Percentiles rank a stretch among this genome's conserved stretches.
These are phyloP conservation scores for Oophaga sylvatica DNA, from an alignment of 2,797 vertebrate genomes.

Conservation along the genomic window DNA sequence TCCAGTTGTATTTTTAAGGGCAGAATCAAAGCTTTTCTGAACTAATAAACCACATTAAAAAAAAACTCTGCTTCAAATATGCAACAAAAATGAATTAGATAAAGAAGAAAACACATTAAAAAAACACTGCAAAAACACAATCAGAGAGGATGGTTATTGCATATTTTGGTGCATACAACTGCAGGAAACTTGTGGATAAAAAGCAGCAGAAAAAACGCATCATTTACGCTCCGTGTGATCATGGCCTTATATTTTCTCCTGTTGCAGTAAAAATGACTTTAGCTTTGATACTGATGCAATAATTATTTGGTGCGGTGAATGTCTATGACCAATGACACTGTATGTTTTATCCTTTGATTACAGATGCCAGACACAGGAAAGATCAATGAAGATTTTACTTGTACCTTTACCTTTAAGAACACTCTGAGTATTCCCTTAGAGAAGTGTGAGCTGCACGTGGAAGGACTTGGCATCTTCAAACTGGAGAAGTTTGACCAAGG, in stretches of 20 bases:
- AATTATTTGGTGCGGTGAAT: not conserved
- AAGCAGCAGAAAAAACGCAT: no score
- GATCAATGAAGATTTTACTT: conserved; percentile 65
- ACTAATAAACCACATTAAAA: no score
- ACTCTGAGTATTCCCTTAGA: conserved; percentile 66
- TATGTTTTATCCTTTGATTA: conserved; percentile 19
- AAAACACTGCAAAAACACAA: no score
- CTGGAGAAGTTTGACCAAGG: conserved; percentile 66
- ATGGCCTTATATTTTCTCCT: not conserved
- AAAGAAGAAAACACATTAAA: no score
- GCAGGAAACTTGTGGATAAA: no score
- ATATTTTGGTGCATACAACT: no score
- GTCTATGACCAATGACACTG: not conserved
- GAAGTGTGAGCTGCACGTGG: conserved; percentile 69
- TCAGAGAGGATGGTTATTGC: no score
- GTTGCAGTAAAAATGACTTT: not conserved
- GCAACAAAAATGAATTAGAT: no score
- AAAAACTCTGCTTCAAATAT: no score
- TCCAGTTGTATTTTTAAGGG: no score
- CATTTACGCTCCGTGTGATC: no score
- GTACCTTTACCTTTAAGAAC: conserved; percentile 73
- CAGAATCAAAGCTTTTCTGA: no score
- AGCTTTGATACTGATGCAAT: not conserved
- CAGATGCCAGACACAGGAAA: conserved; percentile 70
- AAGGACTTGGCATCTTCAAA: conserved; percentile 71